phyloP scores from a whole-genome alignment of 2,888 invertebrate species.

The Coremacera marginata region DNA sequence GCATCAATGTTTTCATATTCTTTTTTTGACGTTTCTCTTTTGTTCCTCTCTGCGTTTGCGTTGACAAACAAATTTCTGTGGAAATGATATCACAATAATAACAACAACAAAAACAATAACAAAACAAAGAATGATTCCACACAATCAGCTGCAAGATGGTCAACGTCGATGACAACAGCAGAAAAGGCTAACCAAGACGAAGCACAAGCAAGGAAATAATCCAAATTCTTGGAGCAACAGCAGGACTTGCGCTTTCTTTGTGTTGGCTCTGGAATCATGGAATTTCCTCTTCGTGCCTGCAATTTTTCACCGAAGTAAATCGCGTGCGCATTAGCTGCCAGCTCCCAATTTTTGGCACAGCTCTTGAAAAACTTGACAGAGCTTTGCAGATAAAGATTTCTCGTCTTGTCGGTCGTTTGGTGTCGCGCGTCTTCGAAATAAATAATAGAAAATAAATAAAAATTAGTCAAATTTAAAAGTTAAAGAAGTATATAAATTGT shows the following conservation, averaged over 20 bases:
- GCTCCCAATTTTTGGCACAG: background rate
- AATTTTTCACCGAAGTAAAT: background rate
- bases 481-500: background rate
- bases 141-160: slow-evolving; percentile 21
- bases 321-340: background rate
- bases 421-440: slow-evolving; percentile 18
- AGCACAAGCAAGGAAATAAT: background rate
- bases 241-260: background rate
- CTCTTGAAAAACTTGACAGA: background rate
- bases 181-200: background rate
- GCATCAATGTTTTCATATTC: background rate
- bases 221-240: background rate
- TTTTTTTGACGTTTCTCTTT: background rate
- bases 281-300: background rate
- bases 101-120: slow-evolving; percentile 20
- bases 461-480: background rate
- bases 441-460: background rate
- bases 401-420: slow-evolving; percentile 14
- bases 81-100: slow-evolving; percentile 21
- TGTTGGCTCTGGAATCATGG: slow-evolving; percentile 10
- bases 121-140: slow-evolving; percentile 1
- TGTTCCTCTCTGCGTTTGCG: slow-evolving; percentile 38
- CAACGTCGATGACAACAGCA: background rate
- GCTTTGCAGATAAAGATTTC: slow-evolving; percentile 24
- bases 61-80: background rate